Base-by-base conservation (phyloP, 2,888 invertebrate species). In the Agonopterix subpropinquella region DNA sequence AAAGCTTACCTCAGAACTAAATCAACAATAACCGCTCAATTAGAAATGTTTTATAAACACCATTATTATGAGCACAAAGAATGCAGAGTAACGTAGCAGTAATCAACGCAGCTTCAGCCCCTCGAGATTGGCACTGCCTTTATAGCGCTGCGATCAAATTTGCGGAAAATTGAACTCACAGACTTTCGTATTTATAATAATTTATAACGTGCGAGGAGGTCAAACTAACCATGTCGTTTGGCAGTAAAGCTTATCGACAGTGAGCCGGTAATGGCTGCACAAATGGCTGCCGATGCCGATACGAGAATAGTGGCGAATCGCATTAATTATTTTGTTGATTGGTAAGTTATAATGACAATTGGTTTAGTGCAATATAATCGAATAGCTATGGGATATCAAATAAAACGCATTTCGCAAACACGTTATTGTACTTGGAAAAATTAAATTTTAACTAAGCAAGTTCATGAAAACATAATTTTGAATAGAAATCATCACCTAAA, bases 111-210 rank as follows among this genome's bases (percentile, higher is more conserved):
- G 41, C 50, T 48, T 44, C 59, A 54, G 57, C 59, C 53, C 53
- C 15, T 13, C 56, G 51, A 58, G 55, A 55, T 57, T 58, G 56
- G 49, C 51, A 54, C 55, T 51, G 63, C 66, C 62, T 80, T 86
- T 81, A 85, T 74, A 66, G 78, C 71, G 70, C 67, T 67, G 72
- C 10, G 72, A 77, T 83, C 76, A 85, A 85, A 86, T 81, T 83
- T 86, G 85, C 87, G 87, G 79, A 84, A 87, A 88, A 88, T 87
- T 87, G 77, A 77, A 82, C 75, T 72, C 59, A 67, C 67, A 67
- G 71, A 70, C 71, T 80, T 77, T 73, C 70, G 73, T 77, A 80
- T 80, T 78, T 81, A 84, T 80, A 78, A 82, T 81, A 85, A 85
- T 85, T 84, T 80, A 81, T 78, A 76, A 81, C 70, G 83, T 80